A percentile compares a stretch with the other conserved stretches of the same genome.
phyloP scores from a whole-genome alignment of 2,797 vertebrate genomes.

The Remorina albescens region DNA sequence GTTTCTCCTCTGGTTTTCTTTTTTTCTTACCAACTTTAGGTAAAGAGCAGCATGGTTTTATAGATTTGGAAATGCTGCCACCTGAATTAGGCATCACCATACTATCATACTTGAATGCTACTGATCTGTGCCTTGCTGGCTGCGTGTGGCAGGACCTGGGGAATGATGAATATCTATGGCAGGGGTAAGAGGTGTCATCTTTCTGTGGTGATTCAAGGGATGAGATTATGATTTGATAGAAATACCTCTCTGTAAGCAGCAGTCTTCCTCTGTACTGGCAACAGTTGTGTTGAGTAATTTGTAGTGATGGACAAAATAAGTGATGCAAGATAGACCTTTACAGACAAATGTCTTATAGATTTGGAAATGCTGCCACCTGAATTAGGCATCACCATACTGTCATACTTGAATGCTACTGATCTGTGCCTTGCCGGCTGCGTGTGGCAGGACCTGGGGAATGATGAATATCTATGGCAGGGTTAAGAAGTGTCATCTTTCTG shows the following conservation, averaged over 20 bases:
- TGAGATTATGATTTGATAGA: not conserved
- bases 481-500: conserved; percentile 66
- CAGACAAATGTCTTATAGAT: conserved; percentile 97
- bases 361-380: conserved; percentile 97
- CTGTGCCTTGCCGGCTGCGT: conserved; percentile 97
- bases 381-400: conserved; percentile 97
- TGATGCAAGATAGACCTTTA: not conserved
- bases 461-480: conserved; percentile 99
- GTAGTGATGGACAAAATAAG: not conserved
- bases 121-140: conserved; percentile 96
- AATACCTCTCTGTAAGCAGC: not conserved
- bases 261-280: not conserved
- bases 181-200: conserved; percentile 86
- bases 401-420: conserved; percentile 98
- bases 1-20: not conserved
- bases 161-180: conserved; percentile 97
- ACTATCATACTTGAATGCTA: conserved; percentile 97
- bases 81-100: conserved; percentile 98
- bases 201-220: not conserved
- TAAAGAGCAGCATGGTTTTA: conserved; percentile 92
- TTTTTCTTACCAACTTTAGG: conserved; percentile 47
- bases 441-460: conserved; percentile 96
- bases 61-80: conserved; percentile 96
- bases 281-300: not conserved
- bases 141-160: conserved; percentile 98